Evolutionary conservation across 2,113 vertebrate species (phyloP), one percentile per base, ranked within the genome.

Genomic region (Pao palembangensis): DNA sequence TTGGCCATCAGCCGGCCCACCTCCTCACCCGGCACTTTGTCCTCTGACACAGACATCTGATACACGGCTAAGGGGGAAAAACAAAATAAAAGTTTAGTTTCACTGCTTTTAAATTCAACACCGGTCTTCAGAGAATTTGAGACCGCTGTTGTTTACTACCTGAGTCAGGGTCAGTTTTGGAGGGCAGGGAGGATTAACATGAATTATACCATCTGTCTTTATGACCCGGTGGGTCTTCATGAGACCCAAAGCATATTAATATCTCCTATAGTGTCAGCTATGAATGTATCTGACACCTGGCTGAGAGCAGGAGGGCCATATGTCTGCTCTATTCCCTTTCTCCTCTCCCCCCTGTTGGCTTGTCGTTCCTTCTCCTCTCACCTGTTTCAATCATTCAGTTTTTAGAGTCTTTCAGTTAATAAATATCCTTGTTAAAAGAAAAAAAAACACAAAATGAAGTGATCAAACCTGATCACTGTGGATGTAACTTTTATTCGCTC

Each of bases 1-100:
- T 94, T 96, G 69, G 96, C 96, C 85, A 96, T 98, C 7, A 99
- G 85, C 49, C 94, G 90, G 58, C 96, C 96, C 66, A 98, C 96
- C 74, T 96, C 95, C 71, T 96, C 95, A 17, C 96, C 96, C 0
- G 93, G 91, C 28, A 97, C 91, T 51, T 94, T 91, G 15, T 94
- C 95, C 84, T 99, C 96, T 0, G 88, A 93, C 57, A 98, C 91
- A 0, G 94, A 93, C 96, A 98, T 98, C 84, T 94, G 84, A 64
- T 98, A 99, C 41, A 98, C 95, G 80, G 73, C 44, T n/a, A 47
- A 8, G 15, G n/a, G 28, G 31, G 43, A 42, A 14, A 2, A 10
- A 43, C 41, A 48, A 19, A 16, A 23, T 13, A 16, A 25, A 16
- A 20, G 28, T 19, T 51, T 13, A 51, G 12, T 56, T 5, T 67